These are phyloP conservation scores for Eulemur rubriventer DNA, from an alignment of 2,797 vertebrate genomes.

Conservation along the genomic window DNA sequence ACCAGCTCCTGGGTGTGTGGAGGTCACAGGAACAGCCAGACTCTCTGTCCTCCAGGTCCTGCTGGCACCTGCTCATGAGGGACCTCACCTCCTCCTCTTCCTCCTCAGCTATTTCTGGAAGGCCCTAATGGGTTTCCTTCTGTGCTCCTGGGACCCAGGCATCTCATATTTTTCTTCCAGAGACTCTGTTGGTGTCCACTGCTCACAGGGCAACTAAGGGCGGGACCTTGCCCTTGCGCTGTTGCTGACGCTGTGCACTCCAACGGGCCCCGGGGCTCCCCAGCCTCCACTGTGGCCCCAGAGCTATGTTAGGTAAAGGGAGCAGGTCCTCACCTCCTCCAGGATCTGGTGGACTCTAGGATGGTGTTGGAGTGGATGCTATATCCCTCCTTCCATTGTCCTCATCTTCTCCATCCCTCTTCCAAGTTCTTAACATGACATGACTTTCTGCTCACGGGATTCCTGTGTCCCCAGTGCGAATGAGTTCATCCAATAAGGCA, in stretches of 20 bases:
- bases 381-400: background rate
- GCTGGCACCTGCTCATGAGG: background rate
- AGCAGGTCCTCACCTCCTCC: background rate
- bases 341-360: background rate
- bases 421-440: background rate
- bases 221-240: background rate
- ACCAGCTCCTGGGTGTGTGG: rapidly evolving
- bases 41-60: background rate
- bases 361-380: background rate
- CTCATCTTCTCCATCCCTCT: background rate
- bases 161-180: background rate
- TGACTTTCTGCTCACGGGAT: background rate
- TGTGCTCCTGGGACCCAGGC: background rate
- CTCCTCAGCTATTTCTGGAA: background rate
- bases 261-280: background rate
- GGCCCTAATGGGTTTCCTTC: background rate
- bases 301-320: background rate
- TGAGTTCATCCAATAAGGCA: background rate
- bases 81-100: background rate
- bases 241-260: background rate
- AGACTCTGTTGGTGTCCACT: background rate
- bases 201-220: background rate
- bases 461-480: background rate
- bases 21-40: background rate
- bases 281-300: background rate